Evolutionary conservation across 2,113 vertebrate species (phyloP).

Genomic region (Tachysurus fulvidraco): DNA sequence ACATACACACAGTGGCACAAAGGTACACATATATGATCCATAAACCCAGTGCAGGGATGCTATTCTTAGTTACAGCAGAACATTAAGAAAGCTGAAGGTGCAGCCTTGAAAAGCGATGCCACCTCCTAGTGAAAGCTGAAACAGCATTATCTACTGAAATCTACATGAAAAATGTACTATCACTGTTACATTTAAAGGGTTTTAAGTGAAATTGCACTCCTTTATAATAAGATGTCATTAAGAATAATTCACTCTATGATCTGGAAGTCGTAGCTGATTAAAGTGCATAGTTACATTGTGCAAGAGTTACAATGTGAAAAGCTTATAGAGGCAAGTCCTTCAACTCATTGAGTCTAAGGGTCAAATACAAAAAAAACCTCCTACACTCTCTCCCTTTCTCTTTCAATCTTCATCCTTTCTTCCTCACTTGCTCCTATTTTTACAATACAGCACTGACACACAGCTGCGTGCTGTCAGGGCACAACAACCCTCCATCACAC

Average conservation of each 20-base stretch:
- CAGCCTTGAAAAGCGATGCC: neutral
- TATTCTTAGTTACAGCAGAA: slow-evolving; percentile 36
- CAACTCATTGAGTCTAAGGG: slow-evolving; percentile 67
- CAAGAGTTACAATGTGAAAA: slow-evolving; percentile 73
- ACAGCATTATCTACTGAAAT: neutral
- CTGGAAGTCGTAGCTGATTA: slow-evolving; percentile 65
- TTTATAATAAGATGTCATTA: neutral
- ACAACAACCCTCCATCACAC: slow-evolving; percentile 48
- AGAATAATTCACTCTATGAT: slow-evolving; percentile 42
- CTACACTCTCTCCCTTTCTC: slow-evolving; percentile 45
- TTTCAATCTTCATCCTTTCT: slow-evolving; percentile 53
- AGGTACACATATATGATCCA: neutral
- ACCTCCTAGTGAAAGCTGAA: neutral
- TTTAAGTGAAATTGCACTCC: neutral
- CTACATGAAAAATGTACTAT: neutral
- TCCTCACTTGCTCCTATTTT: slow-evolving; percentile 38
- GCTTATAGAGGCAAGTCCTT: slow-evolving; percentile 52
- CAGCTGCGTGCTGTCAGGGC: slow-evolving; percentile 60
- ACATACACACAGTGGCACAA: slow-evolving; percentile 6
- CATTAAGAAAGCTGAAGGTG: slow-evolving; percentile 13
- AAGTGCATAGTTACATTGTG: slow-evolving; percentile 71
- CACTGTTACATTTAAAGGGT: neutral
- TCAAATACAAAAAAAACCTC: slow-evolving; percentile 62
- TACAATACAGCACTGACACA: slow-evolving; percentile 55
- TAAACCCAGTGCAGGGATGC: slow-evolving; percentile 19